Evolutionary conservation across 2,113 vertebrate genomes (phyloP), one percentile per base, ranked within the genome.

Genomic region (Sarotherodon lohbergeri): DNA sequence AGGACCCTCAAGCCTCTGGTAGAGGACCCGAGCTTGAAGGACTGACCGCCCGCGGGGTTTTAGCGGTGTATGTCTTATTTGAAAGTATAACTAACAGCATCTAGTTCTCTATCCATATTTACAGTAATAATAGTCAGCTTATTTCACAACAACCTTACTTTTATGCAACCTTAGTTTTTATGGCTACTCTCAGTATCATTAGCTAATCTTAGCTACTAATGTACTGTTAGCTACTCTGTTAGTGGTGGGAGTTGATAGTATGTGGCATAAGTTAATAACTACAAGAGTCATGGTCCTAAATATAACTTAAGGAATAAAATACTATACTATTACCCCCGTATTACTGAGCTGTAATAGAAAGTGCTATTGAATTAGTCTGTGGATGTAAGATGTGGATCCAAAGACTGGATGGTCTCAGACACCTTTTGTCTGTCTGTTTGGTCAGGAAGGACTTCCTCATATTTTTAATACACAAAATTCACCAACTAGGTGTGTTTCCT

Each of bases 371-470:
- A 19, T 63, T 63, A 63, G 32, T 63, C 32, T 36, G 59, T 63
- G 59, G 32, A 12, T 43, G 41, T 5, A 43, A 43, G 5, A 43
- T 43, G 41, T 43, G 39, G 9, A 41, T 41, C 39, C 39, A 43
- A 5, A 13, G 41, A 12, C 11, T 43, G 41, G 41, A 36, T 11
- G 59, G 17, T 63, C 17, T 63, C 59, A 36, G 59, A 36, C 59
- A 63, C 0, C 59, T 63, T 63, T 34, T 4, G 29, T 34, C 14
- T 32, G 8, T 10, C 1, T 63, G 29, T 63, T 19, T 63, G 59
- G 32, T 7, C 59, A 0, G 59, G 9, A 63, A 0, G 9, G 59
- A 63, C 29, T 63, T 63, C 29, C 59, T 63, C 9, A 19, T 11
- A 63, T 0, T 63, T 63, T 34, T 63, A 19, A 34, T 63, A 63